Base-by-base conservation (phyloP, 2,113 vertebrate genomes). In the Platichthys flesus region DNA sequence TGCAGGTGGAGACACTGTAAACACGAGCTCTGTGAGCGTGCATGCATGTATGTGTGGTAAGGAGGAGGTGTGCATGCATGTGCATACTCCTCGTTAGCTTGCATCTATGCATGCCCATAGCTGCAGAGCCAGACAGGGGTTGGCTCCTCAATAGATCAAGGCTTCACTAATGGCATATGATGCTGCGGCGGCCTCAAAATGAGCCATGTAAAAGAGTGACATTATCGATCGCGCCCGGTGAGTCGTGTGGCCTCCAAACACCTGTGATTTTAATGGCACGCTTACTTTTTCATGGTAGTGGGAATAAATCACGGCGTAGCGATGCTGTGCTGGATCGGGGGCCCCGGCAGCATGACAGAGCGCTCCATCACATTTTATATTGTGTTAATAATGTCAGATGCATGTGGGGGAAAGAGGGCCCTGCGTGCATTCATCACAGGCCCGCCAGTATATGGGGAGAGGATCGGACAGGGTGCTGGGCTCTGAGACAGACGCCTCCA, bases 331-430 rank as follows among this genome's bases (percentile, higher is more conserved):
- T 67, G 83, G 78, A 74, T 85, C 67, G 49, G 57, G 76, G 82
- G 79, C 45, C 76, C 62, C 79, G 21, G 71, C 74, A 45, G 75
- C 73, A 75, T 76, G 89, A 79, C 85, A 87, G 80, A 78, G 85
- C 74, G 81, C 89, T 93, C 90, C 89, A 91, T 93, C 91, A 93
- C 93, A 83, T 93, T 91, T 93, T 93, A 93, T 92, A 92, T 91
- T 91, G 91, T 91, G 91, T 93, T 93, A 93, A 93, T 93, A 94
- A 93, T 93, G 90, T 93, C 90, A 89, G 84, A 89, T 89, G 89
- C 81, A 89, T 90, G 87, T 88, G 83, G 76, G 74, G 77, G 81
- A 77, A 79, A 79, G 68, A 75, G 74, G 71, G 80, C 67, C 58
- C 63, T 57, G 66, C 67, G 12, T 74, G 86, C 85, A 92, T 93